Percentiles rank a stretch among this genome's conserved stretches.
These are phyloP conservation scores for Gymnocheta viridis DNA, from an alignment of 2,888 invertebrate species.

Conservation along the genomic window DNA sequence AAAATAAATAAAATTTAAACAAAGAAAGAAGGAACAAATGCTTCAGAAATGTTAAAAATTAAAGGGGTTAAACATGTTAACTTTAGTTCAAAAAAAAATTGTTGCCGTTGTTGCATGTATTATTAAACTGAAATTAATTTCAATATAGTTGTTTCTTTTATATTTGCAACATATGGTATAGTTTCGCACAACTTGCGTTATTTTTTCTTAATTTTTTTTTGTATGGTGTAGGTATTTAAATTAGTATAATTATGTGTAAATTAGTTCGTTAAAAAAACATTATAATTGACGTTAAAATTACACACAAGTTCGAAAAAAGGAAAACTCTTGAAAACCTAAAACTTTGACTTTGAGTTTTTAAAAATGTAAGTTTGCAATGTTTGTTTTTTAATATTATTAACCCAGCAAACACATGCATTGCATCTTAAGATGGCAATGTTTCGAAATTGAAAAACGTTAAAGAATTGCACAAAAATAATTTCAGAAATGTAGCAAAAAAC, in stretches of 20 bases:
- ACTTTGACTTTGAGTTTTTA: background rate
- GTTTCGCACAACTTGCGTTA: conserved; percentile 42
- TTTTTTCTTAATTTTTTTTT: background rate
- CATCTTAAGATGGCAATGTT: no score
- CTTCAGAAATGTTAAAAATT: conserved; percentile 35
- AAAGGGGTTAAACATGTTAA: conserved; percentile 59
- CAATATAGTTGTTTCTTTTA: conserved; percentile 1
- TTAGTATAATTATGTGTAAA: conserved; percentile 63
- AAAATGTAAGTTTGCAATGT: background rate
- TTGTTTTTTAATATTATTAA: background rate
- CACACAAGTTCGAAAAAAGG: conserved; percentile 7
- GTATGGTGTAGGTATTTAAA: conserved; percentile 26
- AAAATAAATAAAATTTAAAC: conserved; percentile 12
- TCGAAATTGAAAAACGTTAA: no score
- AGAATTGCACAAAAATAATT: no score
- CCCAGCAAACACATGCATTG: background rate
- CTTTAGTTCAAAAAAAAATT: conserved; percentile 21
- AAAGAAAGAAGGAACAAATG: conserved; percentile 30
- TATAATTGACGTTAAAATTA: conserved; percentile 47
- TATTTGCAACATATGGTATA: conserved; percentile 47
- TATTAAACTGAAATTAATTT: conserved; percentile 56
- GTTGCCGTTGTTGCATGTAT: conserved; percentile 30
- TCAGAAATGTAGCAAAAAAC: no score
- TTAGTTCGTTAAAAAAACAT: conserved; percentile 54
- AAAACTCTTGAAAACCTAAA: background rate